Base-by-base conservation (phyloP, 1,140 invertebrate species). In the Prorops nasuta region DNA sequence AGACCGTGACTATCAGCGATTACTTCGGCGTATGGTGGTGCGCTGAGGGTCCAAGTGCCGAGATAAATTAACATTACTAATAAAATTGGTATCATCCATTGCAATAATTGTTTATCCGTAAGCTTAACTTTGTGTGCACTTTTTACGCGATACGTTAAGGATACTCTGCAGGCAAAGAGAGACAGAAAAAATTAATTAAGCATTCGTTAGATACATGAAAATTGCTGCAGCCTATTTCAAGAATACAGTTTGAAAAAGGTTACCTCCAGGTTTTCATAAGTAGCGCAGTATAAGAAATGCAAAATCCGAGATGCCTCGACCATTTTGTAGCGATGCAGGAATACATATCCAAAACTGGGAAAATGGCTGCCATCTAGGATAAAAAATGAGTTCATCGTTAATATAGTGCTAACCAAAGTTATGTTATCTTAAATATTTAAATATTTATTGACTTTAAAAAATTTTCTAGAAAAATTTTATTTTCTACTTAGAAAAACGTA, bases 191-290 rank as follows among this genome's bases (percentile, higher is more conserved):
- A 28, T 4, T 28, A 28, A 28, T 28, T 28, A 28, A 6, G 4
- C 4, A 10, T 28, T 28, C 4, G 10, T 10, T 10, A 6, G 24
- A 10, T 28, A 4, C 4, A 28, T 28, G 4, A 28, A 28, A 4
- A 10, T 28, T 10, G 10, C 10, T 10, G 24, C 24, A 10, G 24
- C 10, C 24, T 4, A 4, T 4, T 28, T 28, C 4, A 4, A 28
- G 24, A 28, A 6, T 28, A 10, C 4, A 4, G 24, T 6, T 6
- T 4, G 10, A 4, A 28, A 28, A 28, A 28, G 7, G 8, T 53
- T 44, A 58, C 91, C 91, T 84, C 91, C 92, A 95, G 3, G 92
- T 94, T 77, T 96, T 96, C 85, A 96, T 90, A 2, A 95, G 80
- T 20, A 96, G 74, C 2, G 92, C 91, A 8, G 91, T 94, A 69